Base-by-base conservation (phyloP, 2,113 vertebrate genomes). In the Calypte anna region DNA sequence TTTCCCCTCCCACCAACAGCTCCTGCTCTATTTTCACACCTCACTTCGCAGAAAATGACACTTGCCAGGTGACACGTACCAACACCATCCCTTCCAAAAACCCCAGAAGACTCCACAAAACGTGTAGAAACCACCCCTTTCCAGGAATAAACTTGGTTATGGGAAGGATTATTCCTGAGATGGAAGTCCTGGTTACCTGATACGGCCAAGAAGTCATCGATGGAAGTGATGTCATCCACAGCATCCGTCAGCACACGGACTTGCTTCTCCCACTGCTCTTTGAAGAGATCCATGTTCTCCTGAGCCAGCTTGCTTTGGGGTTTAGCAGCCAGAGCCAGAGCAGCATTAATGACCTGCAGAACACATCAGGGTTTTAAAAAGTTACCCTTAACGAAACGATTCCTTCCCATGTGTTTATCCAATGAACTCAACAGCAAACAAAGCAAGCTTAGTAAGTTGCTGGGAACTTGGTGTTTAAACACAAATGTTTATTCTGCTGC, bases 281-380 rank as follows among this genome's bases (percentile, higher is more conserved):
- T 99, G 97, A 99, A 99, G 91, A 99, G 97, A 94, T 99, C 99
- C 99, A 99, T 99, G 97, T 99, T 99, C 91, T 99, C 99, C 74
- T 99, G 99, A 82, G 99, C 99, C 97, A 99, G 98, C 94, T 99
- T 99, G 98, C 99, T 99, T 96, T 99, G 99, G 84, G 99, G 99
- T 90, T 99, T 99, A 79, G 99, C 99, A 97, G 99, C 99, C 86
- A 99, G 98, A 91, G 99, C 99, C 96, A 99, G 96, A 2, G 99
- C 99, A 73, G 99, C 99, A 90, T 99, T 99, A 97, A 99, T 99
- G 95, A 99, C 99, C 99, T 99, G 97, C 6, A 97, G 98, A 97
- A 98, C 58, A 97, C 14, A 76, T 50, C 90, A 14, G 51, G 40
- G 80, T 17, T 77, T 68, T 96, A 82, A 95, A 90, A 86, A 82